Evolutionary conservation across 2,113 vertebrate genomes (phyloP).

Genomic region (Columba janthina): DNA sequence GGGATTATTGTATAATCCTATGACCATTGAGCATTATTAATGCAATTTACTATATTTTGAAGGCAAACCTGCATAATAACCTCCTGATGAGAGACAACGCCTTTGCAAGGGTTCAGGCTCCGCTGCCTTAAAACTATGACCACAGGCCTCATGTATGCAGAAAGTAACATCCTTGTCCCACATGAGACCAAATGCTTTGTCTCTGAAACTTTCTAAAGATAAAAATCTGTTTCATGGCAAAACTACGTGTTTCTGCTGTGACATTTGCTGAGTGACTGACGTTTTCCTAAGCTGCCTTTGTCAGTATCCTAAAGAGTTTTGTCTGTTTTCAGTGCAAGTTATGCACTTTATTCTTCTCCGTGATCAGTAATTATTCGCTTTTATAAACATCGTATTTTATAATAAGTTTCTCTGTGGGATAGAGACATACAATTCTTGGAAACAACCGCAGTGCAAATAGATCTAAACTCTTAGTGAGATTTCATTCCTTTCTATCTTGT

Average conservation of each 20-base stretch:
- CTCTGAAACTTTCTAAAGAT: background rate
- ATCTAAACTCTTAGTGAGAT: background rate
- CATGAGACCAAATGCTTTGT: background rate
- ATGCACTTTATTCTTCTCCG: fast-evolving
- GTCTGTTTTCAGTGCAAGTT: background rate
- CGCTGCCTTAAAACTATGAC: background rate
- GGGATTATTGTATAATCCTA: background rate
- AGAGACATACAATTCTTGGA: background rate
- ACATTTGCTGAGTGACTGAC: background rate
- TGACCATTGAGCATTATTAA: background rate
- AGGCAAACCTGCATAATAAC: background rate
- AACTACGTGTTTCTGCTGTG: background rate
- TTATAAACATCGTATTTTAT: background rate
- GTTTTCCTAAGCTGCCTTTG: background rate
- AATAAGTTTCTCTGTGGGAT: background rate
- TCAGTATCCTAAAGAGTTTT: background rate
- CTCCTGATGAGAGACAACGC: background rate
- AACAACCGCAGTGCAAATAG: background rate
- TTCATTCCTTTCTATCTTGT: background rate
- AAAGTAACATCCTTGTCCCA: background rate
- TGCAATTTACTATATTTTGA: background rate
- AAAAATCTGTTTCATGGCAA: background rate
- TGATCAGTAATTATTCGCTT: background rate
- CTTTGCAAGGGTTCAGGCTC: background rate
- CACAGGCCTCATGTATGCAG: fast-evolving